Evolutionary conservation across 2,888 invertebrate genomes (phyloP).

Genomic region (Hydrotaea cyrtoneurina): DNA sequence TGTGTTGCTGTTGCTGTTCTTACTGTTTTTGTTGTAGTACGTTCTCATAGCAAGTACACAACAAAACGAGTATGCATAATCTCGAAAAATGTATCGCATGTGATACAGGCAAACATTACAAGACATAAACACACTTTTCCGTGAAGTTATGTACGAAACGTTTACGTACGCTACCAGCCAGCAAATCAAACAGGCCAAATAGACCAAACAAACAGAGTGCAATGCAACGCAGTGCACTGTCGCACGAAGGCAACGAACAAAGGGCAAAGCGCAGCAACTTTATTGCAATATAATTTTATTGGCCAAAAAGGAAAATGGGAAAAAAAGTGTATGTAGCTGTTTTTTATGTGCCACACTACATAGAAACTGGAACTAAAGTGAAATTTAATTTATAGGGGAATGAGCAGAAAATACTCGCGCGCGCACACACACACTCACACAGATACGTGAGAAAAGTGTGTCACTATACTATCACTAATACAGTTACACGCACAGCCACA

Average conservation of each 20-base stretch:
- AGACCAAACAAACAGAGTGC: no score
- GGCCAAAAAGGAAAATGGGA: conserved; percentile 16
- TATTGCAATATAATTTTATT: conserved; percentile 28
- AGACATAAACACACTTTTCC: conserved; percentile 14
- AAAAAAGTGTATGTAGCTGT: conserved; percentile 13
- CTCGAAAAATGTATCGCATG: not conserved
- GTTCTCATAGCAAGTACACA: not conserved
- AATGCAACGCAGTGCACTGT: not conserved
- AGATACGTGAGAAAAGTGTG: conserved; percentile 36
- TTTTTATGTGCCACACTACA: conserved; percentile 19
- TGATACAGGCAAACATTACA: conserved; percentile 10
- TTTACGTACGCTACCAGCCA: not conserved
- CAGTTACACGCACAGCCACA: conserved; percentile 12
- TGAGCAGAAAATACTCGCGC: not conserved
- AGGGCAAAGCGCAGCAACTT: not conserved
- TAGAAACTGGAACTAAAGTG: conserved; percentile 16
- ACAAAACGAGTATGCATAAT: not conserved
- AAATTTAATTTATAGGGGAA: conserved; percentile 42
- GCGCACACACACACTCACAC: not conserved
- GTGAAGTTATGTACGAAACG: not conserved
- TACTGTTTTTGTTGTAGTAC: not conserved
- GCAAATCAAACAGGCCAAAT: conserved; percentile 14
- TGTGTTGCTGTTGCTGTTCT: no score
- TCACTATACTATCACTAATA: conserved; percentile 15
- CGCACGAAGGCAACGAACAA: not conserved